Evolutionary conservation across 2,113 vertebrate species (phyloP).

Genomic region (Chamaea fasciata): DNA sequence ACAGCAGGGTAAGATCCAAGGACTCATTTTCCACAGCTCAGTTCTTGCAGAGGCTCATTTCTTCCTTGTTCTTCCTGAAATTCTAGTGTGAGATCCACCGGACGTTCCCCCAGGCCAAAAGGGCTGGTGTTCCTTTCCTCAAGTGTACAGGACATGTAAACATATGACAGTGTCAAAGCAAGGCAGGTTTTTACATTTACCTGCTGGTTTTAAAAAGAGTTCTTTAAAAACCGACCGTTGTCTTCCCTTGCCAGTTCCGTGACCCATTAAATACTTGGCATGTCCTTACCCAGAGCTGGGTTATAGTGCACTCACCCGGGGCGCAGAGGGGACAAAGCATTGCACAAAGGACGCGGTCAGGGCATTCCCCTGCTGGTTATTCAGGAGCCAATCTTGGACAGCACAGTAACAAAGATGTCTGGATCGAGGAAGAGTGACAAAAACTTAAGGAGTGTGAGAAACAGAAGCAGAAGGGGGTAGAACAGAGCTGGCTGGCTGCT

Average conservation of each 20-base stretch:
- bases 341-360: not conserved
- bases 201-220: constrained; percentile 50
- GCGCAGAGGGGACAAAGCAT: constrained; percentile 38
- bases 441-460: constrained; percentile 41
- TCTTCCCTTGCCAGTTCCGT: constrained; percentile 5
- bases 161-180: constrained; percentile 60
- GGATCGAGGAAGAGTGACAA: constrained; percentile 27
- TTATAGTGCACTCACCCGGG: constrained; percentile 16
- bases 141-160: constrained; percentile 70
- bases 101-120: not conserved
- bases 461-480: constrained; percentile 37
- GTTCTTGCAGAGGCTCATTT: not conserved
- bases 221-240: constrained; percentile 41
- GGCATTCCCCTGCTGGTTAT: not conserved
- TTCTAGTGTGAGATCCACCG: not conserved
- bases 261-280: constrained; percentile 3
- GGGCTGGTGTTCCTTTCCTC: constrained; percentile 42
- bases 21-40: not conserved
- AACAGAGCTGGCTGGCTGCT: constrained; percentile 41
- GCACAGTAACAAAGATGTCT: not conserved
- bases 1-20: not conserved
- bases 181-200: constrained; percentile 16
- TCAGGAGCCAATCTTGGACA: constrained; percentile 28
- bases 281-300: constrained; percentile 32
- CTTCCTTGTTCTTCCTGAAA: not conserved